Evolutionary conservation across 1,140 invertebrate genomes (phyloP), one percentile per base, ranked within the genome.

Genomic region (Drosophila grimshawi): DNA sequence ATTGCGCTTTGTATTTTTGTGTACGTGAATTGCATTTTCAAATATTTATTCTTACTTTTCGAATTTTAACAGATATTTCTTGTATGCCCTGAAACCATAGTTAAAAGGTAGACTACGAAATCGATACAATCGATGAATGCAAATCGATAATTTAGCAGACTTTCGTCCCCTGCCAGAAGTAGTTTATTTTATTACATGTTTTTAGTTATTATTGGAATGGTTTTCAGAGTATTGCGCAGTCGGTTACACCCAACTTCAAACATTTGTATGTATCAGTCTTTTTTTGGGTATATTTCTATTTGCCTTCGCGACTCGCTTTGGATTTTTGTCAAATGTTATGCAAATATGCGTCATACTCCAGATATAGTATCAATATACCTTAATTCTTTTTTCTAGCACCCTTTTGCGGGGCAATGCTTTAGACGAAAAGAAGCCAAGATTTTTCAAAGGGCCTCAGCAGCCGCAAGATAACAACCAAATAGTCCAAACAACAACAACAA

Each of bases 251-350:
- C 19, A 1, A 19, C 19, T 19, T 19, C 19, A 19, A 19, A 19
- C 19, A 19, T 19, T 19, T 19, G 19, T 19, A 19, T 19, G 19
- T 19, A 19, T 19, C 19, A 19, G 19, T 19, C 1, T 19, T 19
- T 19, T 19, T 19, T 19, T 19, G 19, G 19, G 19, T 19, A 19
- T 19, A 19, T 19, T 19, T 19, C 19, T 19, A 19, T 19, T 19
- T 19, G 19, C 19, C 19, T 19, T 19, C 19, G 19, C 19, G 19
- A 19, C 8, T 56, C 37, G 33, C 61, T 68, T 56, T 49, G 35
- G 19, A 19, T 19, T 65, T 66, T 53, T 55, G 70, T 73, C 48
- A 52, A 66, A 48, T 45, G 55, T 45, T 72, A 72, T 72, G 69
- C 64, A 73, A 74, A 74, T 74, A 56, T 37, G 52, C 43, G 33